Percentiles rank a stretch among this genome's conserved stretches.
phyloP scores from a whole-genome alignment of 23 tunicate species.

The Botrylloides violaceus region DNA sequence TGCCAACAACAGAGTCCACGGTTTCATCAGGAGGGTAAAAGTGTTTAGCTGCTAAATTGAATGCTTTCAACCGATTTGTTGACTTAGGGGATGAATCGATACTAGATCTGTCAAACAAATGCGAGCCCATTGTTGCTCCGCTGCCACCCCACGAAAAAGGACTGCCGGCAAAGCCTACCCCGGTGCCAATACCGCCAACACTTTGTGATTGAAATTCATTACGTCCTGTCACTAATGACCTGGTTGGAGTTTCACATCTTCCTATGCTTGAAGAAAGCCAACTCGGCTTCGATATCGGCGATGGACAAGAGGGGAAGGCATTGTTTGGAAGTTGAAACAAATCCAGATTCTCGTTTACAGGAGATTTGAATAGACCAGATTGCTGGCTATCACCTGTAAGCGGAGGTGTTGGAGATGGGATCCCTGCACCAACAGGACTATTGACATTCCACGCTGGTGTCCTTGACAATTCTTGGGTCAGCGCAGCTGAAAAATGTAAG shows the following conservation, averaged over 20 bases:
- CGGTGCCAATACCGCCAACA: conserved; percentile 19
- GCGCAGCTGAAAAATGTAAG: not conserved
- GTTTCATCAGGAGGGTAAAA: conserved; percentile 91
- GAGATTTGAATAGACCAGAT: not conserved
- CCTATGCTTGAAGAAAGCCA: conserved; percentile 15
- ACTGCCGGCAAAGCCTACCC: conserved; percentile 3
- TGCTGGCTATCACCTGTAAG: not conserved
- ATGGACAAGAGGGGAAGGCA: conserved; percentile 51
- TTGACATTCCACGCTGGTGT: conserved; percentile 3
- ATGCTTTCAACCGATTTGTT: conserved; percentile 13
- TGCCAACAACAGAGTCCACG: conserved; percentile 82
- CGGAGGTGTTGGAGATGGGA: not conserved
- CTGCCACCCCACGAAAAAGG: conserved; percentile 55
- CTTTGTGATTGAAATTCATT: conserved; percentile 22
- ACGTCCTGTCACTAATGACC: conserved; percentile 66
- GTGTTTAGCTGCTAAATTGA: conserved; percentile 68
- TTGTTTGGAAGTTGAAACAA: conserved; percentile 11
- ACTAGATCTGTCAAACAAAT: conserved; percentile 24
- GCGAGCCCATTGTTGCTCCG: conserved; percentile 3
- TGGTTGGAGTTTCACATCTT: conserved; percentile 21
- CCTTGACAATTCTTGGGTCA: not conserved
- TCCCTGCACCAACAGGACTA: not conserved
- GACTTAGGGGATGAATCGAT: conserved; percentile 46
- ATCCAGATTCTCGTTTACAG: not conserved
- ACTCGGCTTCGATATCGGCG: conserved; percentile 46